phyloP scores from a whole-genome alignment of 2,888 invertebrate genomes.

The Leptinotarsa rubiginosa region DNA sequence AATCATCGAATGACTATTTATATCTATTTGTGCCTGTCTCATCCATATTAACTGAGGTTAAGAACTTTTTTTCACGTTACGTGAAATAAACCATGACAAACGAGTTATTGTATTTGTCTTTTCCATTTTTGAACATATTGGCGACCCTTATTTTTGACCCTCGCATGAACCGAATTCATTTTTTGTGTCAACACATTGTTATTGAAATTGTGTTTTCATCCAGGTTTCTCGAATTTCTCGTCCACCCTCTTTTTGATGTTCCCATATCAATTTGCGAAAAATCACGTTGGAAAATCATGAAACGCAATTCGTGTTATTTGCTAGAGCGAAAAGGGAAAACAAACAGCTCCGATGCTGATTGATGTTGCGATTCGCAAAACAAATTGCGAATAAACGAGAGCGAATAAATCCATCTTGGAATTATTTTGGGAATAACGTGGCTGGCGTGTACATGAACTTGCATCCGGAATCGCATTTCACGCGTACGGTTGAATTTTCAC shows the following conservation, averaged over 20 bases:
- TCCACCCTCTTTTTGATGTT: background rate
- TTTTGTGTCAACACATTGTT: slow-evolving; percentile 5
- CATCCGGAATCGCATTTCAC: background rate
- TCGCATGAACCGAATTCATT: background rate
- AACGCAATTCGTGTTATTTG: slow-evolving; percentile 7
- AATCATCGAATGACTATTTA: too few species aligned
- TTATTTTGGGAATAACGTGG: background rate
- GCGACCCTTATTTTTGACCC: background rate
- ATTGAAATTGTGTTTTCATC: background rate
- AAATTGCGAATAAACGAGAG: slow-evolving; percentile 2
- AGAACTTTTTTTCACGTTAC: background rate
- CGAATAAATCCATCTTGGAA: slow-evolving; percentile 9
- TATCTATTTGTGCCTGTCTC: too few species aligned
- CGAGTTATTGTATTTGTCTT: background rate
- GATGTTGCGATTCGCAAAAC: slow-evolving; percentile 1
- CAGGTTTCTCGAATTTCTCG: background rate
- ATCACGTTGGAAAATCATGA: slow-evolving; percentile 2
- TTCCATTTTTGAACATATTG: background rate
- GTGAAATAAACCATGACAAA: background rate
- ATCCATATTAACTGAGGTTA: too few species aligned
- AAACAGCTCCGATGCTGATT: slow-evolving; percentile 4
- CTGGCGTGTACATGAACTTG: background rate
- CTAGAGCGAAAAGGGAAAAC: slow-evolving; percentile 1
- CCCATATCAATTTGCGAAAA: slow-evolving; percentile 10
- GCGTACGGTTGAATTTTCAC: background rate